Conservation (phyloP, 2,113 vertebrate species). For the Platichthys stellatus region DNA sequence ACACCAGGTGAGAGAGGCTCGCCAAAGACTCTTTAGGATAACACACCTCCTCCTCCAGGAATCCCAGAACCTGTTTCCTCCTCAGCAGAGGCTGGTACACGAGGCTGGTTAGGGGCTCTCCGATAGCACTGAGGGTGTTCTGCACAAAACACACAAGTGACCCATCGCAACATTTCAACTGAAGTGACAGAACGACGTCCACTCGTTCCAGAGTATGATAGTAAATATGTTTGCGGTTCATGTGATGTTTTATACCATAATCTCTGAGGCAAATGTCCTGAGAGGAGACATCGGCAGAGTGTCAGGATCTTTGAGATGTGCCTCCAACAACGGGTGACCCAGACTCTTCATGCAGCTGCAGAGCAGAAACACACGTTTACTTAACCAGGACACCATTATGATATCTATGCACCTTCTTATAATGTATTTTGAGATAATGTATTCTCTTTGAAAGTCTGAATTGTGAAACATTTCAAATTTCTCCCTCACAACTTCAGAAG, state of each 20-base stretch:
- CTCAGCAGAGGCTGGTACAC: conserved; percentile 75
- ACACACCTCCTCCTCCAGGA: conserved; percentile 86
- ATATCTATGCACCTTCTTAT: no score
- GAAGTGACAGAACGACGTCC: background rate
- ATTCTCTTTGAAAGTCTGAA: background rate
- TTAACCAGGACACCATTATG: no score
- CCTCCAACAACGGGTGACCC: conserved; percentile 87
- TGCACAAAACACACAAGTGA: conserved; percentile 27
- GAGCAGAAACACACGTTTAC: conserved; percentile 11
- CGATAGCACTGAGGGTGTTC: conserved; percentile 64
- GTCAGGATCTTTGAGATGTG: conserved; percentile 86
- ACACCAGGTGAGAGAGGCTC: conserved; percentile 90
- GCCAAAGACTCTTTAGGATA: conserved; percentile 89
- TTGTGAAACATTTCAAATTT: background rate
- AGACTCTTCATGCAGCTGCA: conserved; percentile 93
- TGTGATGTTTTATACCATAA: conserved; percentile 83
- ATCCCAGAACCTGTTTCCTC: conserved; percentile 77
- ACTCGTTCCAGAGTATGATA: background rate
- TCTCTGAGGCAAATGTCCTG: conserved; percentile 87
- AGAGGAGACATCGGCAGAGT: conserved; percentile 85
- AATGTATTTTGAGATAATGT: no score
- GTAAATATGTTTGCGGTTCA: background rate
- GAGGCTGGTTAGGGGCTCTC: conserved; percentile 76
- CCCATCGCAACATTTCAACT: background rate
- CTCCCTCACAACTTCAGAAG: conserved; percentile 92